Percentiles rank a stretch among this genome's conserved stretches.
Conservation (phyloP, 2,888 invertebrate species). For the Atethmia centrago region DNA sequence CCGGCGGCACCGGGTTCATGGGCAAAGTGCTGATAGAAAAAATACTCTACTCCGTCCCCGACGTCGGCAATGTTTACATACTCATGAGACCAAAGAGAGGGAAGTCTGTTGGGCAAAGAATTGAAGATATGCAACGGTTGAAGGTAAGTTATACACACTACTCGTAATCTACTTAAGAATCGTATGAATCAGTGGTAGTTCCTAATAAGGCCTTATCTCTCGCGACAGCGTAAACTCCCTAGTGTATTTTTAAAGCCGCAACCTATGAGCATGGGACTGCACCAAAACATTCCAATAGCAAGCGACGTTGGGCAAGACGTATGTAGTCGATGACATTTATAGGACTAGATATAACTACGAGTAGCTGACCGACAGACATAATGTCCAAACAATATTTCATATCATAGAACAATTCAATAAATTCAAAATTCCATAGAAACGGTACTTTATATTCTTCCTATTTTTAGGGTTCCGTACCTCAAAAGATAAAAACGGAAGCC, state of each 20-base stretch:
- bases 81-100: conserved; percentile 92
- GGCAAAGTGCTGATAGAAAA: conserved; percentile 92
- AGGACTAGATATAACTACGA: too few species aligned
- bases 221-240: not conserved
- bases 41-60: conserved; percentile 91
- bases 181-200: not conserved
- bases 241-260: not conserved
- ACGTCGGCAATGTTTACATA: conserved; percentile 91
- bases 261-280: too few species aligned
- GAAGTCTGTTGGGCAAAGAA: conserved; percentile 89
- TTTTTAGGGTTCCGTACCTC: too few species aligned
- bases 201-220: not conserved
- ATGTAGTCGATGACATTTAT: not conserved
- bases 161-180: not conserved
- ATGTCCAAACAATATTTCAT: not conserved
- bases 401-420: too few species aligned
- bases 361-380: not conserved
- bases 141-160: conserved; percentile 75
- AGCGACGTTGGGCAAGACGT: not conserved
- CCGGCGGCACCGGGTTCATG: conserved; percentile 92
- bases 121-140: conserved; percentile 91
- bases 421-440: not conserved
- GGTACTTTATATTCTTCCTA: not conserved
- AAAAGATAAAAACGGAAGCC: too few species aligned
- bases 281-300: not conserved